Base-by-base conservation (phyloP, 2,113 vertebrate genomes). In the Gallinago media region DNA sequence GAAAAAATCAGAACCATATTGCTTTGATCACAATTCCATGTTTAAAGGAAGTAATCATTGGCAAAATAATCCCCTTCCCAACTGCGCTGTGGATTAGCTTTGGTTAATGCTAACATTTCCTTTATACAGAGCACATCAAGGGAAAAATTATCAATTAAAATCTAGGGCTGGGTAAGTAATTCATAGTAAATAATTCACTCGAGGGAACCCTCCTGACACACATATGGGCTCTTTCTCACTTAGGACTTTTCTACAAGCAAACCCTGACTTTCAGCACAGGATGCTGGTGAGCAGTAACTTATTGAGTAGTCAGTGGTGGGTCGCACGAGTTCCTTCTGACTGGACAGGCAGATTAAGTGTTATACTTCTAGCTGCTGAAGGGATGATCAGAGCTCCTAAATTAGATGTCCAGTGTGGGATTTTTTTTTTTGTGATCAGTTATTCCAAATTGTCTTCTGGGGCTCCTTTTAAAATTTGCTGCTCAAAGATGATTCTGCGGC, bases 31-130 rank as follows among this genome's bases (percentile, higher is more conserved):
- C 77, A 87, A 85, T 93, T 79, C 91, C 85, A 59, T 44, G 54
- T 88, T 92, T 92, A 89, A 92, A 94, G 91, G 82, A 95, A 91
- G 66, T 58, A 94, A 94, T 95, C 71, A 88, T 6, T 80, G 96
- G 92, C 91, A 91, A 96, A 96, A 94, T 93, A 93, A 96, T 97
- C 92, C 94, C 73, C 80, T 94, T 94, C 68, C 90, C 96, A 89
- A 65, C 91, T 9, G 86, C 0, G 31, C 83, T 1, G 5, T 66
- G 91, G 88, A 96, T 96, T 89, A 96, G 73, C 91, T 94, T 89
- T 94, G 88, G 91, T 89, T 96, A 96, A 93, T 83, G 84, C 88
- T 95, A 80, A 92, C 73, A 25, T 61, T 84, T 65, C 91, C 95
- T 87, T 85, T 92, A 15, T 42, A 58, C 3, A 3, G 70, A 87